These are phyloP conservation scores for Balearica regulorum DNA, from an alignment of 2,797 vertebrate species.

Conservation along the genomic window DNA sequence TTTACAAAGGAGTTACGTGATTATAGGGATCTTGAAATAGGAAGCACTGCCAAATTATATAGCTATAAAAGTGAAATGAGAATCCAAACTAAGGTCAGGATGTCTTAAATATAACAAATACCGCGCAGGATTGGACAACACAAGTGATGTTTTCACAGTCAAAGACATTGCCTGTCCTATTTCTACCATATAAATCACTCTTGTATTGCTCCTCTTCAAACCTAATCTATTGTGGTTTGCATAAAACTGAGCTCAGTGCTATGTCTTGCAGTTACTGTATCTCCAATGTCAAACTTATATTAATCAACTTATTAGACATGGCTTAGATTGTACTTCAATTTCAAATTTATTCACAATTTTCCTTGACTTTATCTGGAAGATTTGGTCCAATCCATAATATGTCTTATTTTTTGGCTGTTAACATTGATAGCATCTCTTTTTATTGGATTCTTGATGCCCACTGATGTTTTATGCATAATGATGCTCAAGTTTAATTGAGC, in stretches of 20 bases:
- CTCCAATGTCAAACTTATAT: not conserved
- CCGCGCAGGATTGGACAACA: not conserved
- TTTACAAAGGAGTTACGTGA: constrained; percentile 6
- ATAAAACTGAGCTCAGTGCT: constrained; percentile 25
- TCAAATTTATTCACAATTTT: constrained; percentile 51
- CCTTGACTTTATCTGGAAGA: constrained; percentile 13
- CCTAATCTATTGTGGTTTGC: constrained; percentile 5
- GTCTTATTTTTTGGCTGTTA: constrained; percentile 66
- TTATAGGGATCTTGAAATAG: not conserved
- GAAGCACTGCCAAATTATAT: not conserved
- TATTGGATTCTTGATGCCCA: constrained; percentile 62
- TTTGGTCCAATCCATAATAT: constrained; percentile 26
- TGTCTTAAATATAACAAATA: not conserved
- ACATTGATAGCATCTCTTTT: constrained; percentile 59
- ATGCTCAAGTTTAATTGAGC: constrained; percentile 77
- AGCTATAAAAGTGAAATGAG: constrained; percentile 8
- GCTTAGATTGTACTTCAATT: not conserved
- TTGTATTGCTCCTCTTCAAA: not conserved
- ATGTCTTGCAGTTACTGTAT: not conserved
- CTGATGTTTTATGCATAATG: constrained; percentile 75
- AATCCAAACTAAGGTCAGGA: not conserved
- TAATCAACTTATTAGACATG: constrained; percentile 23
- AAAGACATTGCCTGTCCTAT: not conserved
- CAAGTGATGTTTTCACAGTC: not conserved
- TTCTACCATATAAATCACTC: constrained; percentile 14